These are phyloP conservation scores for Platanista minor DNA, from an alignment of 2,113 vertebrate species.

Conservation along the genomic window DNA sequence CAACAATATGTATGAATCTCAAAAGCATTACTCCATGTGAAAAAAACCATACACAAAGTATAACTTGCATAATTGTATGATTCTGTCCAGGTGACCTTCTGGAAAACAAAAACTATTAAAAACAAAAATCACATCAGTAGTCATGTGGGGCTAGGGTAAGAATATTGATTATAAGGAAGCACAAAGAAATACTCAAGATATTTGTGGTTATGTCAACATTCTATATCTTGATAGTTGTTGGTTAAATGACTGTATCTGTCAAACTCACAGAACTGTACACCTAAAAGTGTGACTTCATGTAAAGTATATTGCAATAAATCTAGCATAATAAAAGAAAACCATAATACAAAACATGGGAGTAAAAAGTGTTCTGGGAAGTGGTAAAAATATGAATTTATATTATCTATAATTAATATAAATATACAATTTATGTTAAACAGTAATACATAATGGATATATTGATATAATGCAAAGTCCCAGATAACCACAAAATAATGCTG, in stretches of 20 bases:
- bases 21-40: not conserved
- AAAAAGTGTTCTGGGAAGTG: not conserved
- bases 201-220: not conserved
- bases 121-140: not conserved
- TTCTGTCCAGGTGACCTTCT: not conserved
- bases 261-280: not conserved
- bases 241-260: not conserved
- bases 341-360: not conserved
- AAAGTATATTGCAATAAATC: not conserved
- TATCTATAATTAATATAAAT: not conserved
- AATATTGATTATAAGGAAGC: not conserved
- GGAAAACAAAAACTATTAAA: not conserved
- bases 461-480: not conserved
- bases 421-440: not conserved
- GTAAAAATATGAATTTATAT: not conserved
- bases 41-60: not conserved
- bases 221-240: not conserved
- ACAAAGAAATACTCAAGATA: not conserved
- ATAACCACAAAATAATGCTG: not conserved
- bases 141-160: not conserved
- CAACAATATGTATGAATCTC: not conserved
- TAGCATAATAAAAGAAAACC: not conserved
- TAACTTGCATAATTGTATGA: not conserved
- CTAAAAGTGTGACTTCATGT: not conserved
- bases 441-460: not conserved